Conservation (phyloP, 2,797 vertebrate species). For the Melopsittacus undulatus region DNA sequence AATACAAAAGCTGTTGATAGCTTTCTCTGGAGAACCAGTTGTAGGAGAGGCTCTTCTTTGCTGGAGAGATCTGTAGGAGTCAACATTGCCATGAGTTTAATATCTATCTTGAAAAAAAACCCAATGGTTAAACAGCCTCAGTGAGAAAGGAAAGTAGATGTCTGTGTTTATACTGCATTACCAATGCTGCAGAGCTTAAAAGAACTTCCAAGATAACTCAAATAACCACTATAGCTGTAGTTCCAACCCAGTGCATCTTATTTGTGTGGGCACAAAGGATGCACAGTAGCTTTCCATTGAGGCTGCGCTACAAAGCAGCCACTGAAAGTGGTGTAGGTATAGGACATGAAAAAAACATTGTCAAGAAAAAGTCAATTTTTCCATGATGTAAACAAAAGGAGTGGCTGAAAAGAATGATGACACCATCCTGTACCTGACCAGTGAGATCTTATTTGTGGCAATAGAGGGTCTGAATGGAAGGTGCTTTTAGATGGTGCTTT, state of each 20-base stretch:
- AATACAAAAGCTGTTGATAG: background rate
- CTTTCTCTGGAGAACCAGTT: background rate
- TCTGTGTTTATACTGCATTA: background rate
- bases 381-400: background rate
- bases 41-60: background rate
- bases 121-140: background rate
- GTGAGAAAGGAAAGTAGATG: background rate
- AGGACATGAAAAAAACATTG: rapidly evolving
- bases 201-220: background rate
- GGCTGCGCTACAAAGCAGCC: background rate
- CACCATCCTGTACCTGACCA: background rate
- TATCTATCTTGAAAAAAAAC: background rate
- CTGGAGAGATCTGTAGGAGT: background rate
- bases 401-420: background rate
- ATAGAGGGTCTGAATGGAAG: background rate
- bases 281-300: background rate
- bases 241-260: background rate
- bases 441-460: background rate
- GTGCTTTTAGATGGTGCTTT: background rate
- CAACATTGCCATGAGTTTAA: background rate
- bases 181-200: background rate
- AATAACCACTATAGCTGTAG: background rate
- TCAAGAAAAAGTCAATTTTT: background rate
- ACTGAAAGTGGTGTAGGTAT: rapidly evolving
- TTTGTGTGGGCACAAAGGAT: background rate